Percentiles rank a stretch among this genome's conserved stretches.
Evolutionary conservation across 2,888 invertebrate genomes (phyloP).

Genomic region (Apoderus coryli): DNA sequence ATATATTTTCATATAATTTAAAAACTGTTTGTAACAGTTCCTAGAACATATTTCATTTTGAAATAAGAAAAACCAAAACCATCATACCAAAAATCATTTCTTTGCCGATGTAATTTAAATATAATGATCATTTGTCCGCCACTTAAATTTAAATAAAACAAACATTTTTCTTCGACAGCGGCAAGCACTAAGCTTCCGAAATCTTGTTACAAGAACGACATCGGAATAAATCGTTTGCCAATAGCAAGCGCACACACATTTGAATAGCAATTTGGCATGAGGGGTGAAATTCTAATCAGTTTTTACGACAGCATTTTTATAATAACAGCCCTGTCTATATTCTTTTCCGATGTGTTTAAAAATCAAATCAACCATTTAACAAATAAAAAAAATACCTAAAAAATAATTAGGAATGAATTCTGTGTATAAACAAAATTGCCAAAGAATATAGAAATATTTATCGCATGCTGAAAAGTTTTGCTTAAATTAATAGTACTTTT

Average conservation of each 20-base stretch:
- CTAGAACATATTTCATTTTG: no score
- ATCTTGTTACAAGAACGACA: conserved; percentile 33
- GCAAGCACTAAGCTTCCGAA: conserved; percentile 27
- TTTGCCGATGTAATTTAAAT: conserved; percentile 24
- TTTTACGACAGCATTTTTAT: conserved; percentile 24
- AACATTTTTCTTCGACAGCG: conserved; percentile 31
- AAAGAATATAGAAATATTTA: no score
- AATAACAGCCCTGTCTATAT: conserved; percentile 11
- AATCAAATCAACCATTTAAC: no score
- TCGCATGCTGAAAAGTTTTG: no score
- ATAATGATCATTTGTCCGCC: conserved; percentile 28
- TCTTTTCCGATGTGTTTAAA: conserved; percentile 19
- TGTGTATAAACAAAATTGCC: no score
- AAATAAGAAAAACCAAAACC: no score
- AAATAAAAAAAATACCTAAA: no score
- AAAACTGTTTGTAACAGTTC: no score
- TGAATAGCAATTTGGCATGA: conserved; percentile 34
- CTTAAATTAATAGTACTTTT: no score
- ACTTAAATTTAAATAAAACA: conserved; percentile 33
- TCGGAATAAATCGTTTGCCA: conserved; percentile 34
- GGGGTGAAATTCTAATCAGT: conserved; percentile 34
- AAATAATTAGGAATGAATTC: no score
- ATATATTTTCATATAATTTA: no score
- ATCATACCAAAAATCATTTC: no score
- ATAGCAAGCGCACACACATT: conserved; percentile 33